Percentiles rank a stretch among this genome's conserved stretches.
phyloP scores from a whole-genome alignment of 2,797 vertebrate species.

The Apodemus agrarius region DNA sequence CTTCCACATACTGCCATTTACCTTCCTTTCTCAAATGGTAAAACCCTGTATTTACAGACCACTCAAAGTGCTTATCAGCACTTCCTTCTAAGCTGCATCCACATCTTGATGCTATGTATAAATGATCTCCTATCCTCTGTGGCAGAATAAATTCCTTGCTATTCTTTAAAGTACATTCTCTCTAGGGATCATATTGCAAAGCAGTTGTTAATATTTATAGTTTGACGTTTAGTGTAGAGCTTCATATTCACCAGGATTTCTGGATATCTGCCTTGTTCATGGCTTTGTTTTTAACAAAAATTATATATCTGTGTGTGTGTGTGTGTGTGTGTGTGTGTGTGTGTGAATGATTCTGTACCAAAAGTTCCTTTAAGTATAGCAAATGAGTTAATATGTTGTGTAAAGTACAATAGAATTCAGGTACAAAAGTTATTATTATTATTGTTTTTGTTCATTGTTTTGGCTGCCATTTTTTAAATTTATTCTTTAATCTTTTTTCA shows the following conservation, averaged over 20 bases:
- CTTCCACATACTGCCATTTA: conserved; percentile 67
- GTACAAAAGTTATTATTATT: background rate
- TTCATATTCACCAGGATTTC: background rate
- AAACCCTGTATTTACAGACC: conserved; percentile 47
- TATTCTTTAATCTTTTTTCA: too few species aligned
- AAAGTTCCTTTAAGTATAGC: background rate
- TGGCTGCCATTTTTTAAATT: too few species aligned
- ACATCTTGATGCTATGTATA: conserved; percentile 26
- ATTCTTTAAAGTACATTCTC: background rate
- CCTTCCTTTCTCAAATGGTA: conserved; percentile 36
- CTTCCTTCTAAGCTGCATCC: background rate
- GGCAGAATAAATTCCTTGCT: background rate
- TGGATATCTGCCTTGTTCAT: background rate
- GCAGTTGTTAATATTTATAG: background rate
- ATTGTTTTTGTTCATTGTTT: too few species aligned
- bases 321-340: background rate
- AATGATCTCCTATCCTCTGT: background rate
- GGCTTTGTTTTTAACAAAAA: background rate
- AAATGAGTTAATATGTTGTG: background rate
- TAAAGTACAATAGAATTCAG: background rate
- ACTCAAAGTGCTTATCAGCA: background rate
- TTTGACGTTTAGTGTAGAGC: background rate
- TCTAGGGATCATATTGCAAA: background rate
- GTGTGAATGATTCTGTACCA: background rate
- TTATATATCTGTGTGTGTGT: background rate